Evolutionary conservation across 2,113 vertebrate genomes (phyloP), one percentile per base, ranked within the genome.

Genomic region (Scomber scombrus): DNA sequence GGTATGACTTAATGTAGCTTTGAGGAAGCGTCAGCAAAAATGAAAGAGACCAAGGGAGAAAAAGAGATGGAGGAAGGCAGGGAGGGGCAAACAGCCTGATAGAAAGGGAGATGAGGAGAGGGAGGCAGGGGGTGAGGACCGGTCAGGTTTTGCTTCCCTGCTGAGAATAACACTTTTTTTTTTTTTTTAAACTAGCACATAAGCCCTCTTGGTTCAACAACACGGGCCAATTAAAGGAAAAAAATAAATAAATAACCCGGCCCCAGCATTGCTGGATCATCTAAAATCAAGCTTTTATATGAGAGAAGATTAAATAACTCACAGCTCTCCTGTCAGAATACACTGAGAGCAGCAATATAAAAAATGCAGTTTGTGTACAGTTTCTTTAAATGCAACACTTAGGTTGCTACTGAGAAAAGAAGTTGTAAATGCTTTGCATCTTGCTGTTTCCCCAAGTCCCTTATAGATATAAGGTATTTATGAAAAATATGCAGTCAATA

Each of bases 1-100:
- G 82, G 84, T 85, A 79, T 86, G 88, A 86, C 91, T 92, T 91
- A 88, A 93, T 90, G 83, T 80, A 79, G 88, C 90, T 92, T 85
- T 85, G 85, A 89, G 88, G 84, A 68, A 73, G 78, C 76, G 58
- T 88, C 84, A 87, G 89, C 79, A 21, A 81, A 91, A 90, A 85
- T 83, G 81, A 83, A 92, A 85, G 83, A 64, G 71, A 84, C 64
- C 52, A 46, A 64, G 66, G 77, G 67, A 88, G 61, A 65, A 75
- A 67, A 68, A 51, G n/a, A 79, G 57, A 46, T 11, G 61, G 46
- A 67, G 77, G 73, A 34, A 71, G 52, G 55, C 1, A 4, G 18
- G 82, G 58, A 55, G 76, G 85, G 74, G 68, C 71, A 78, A 77
- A 78, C 69, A 85, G 71, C 56, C 62, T 56, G 71, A 78, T 64